phyloP scores from a whole-genome alignment of 2,888 invertebrate species.

The Euplagia quadripunctaria region DNA sequence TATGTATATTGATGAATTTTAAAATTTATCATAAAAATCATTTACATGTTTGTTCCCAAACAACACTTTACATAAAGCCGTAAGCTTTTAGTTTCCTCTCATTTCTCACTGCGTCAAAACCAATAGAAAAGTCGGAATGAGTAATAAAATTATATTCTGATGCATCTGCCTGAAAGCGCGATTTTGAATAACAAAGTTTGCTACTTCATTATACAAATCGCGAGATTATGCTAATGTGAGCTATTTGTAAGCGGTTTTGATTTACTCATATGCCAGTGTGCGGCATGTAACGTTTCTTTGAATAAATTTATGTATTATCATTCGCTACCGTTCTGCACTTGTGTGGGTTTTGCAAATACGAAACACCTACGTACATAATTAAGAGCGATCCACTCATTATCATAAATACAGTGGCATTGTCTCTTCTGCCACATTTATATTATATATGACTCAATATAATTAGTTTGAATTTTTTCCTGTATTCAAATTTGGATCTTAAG shows the following conservation, averaged over 20 bases:
- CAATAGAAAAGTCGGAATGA: conserved; percentile 59
- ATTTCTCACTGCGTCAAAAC: conserved; percentile 55
- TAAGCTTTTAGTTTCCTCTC: conserved; percentile 58
- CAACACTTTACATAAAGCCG: conserved; percentile 56
- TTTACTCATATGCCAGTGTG: conserved; percentile 76
- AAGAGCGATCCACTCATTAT: conserved; percentile 63
- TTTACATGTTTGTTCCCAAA: conserved; percentile 44
- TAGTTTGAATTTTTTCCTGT: conserved; percentile 41
- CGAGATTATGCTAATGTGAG: conserved; percentile 82
- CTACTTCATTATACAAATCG: conserved; percentile 84
- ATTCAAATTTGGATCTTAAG: conserved; percentile 37
- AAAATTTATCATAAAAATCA: conserved; percentile 48
- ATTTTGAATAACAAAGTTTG: conserved; percentile 75
- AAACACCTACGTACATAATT: conserved; percentile 63
- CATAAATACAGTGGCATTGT: conserved; percentile 68
- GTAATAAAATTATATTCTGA: conserved; percentile 67
- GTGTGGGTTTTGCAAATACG: conserved; percentile 78
- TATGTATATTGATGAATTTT: conserved; percentile 47
- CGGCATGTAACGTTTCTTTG: conserved; percentile 74
- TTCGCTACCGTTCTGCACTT: conserved; percentile 79
- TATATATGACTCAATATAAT: conserved; percentile 60
- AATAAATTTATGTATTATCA: conserved; percentile 80
- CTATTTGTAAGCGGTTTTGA: conserved; percentile 83
- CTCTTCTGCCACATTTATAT: conserved; percentile 58
- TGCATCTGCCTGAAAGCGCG: conserved; percentile 71